A percentile compares a stretch with the other conserved stretches of the same genome.
Conservation (phyloP, 2,113 vertebrate species). For the Chaetodon auriga region DNA sequence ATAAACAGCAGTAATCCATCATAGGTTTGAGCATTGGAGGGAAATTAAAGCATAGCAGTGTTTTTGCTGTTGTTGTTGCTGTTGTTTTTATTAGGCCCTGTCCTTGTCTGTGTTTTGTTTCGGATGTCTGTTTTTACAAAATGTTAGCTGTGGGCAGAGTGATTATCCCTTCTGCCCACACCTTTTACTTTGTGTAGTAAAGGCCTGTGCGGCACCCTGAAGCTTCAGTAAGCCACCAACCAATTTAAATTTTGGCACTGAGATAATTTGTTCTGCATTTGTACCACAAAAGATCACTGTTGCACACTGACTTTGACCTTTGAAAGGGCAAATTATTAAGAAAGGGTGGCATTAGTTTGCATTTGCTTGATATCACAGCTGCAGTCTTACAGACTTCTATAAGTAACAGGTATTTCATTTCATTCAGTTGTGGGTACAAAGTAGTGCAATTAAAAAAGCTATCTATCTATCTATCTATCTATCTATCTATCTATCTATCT, state of each 20-base stretch:
- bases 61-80: neutral
- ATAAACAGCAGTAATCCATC: constrained; percentile 12
- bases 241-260: constrained; percentile 53
- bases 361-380: constrained; percentile 45
- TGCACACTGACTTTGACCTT: constrained; percentile 50
- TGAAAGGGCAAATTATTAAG: constrained; percentile 34
- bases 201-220: constrained; percentile 31
- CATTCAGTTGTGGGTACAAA: neutral
- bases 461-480: constrained; percentile 10
- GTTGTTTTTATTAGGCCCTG: neutral
- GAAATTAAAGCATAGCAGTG: neutral
- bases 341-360: constrained; percentile 46
- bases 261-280: constrained; percentile 62
- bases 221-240: constrained; percentile 32
- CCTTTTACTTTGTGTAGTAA: constrained; percentile 46
- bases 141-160: constrained; percentile 24
- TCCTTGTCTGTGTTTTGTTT: constrained; percentile 25
- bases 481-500: constrained; percentile 12
- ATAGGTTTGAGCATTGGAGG: neutral
- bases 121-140: neutral
- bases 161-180: constrained; percentile 39
- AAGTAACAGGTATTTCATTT: constrained; percentile 7
- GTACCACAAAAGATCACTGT: constrained; percentile 60
- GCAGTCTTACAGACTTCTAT: constrained; percentile 1
- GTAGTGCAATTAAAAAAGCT: neutral